A percentile compares a stretch with the other conserved stretches of the same genome.
Conservation (phyloP, 2,888 invertebrate species). For the Platycnemis pennipes region DNA sequence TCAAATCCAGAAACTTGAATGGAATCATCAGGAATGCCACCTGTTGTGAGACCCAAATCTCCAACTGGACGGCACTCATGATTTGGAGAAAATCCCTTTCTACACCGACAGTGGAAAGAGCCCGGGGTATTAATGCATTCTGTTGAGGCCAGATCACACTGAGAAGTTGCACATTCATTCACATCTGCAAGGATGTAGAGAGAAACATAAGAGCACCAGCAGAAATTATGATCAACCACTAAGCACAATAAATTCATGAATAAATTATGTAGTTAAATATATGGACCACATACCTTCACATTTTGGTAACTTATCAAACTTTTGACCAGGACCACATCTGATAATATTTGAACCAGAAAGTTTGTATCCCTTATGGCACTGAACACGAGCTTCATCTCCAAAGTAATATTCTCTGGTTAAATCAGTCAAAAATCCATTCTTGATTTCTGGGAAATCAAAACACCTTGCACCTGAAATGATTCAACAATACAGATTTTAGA, state of each 20-base stretch:
- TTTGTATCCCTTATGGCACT: constrained; percentile 94
- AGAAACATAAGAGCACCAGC: constrained; percentile 35
- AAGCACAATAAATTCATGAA: background rate
- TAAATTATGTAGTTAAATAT: background rate
- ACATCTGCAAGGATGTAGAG: constrained; percentile 82
- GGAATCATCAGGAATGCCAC: constrained; percentile 94
- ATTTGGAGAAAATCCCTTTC: constrained; percentile 90
- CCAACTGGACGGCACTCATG: constrained; percentile 94
- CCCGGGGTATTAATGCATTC: constrained; percentile 94
- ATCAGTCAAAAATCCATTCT: constrained; percentile 93
- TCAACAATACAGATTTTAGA: background rate
- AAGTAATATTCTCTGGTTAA: constrained; percentile 88
- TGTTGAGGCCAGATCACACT: constrained; percentile 94
- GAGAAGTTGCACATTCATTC: constrained; percentile 93
- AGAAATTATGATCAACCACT: background rate
- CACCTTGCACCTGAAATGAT: constrained; percentile 80
- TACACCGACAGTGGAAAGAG: constrained; percentile 93
- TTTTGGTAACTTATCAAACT: constrained; percentile 90
- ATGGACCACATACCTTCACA: constrained; percentile 87
- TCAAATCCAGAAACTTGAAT: constrained; percentile 92
- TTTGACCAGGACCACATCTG: constrained; percentile 91
- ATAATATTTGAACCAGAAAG: constrained; percentile 91
- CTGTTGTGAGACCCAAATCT: constrained; percentile 92
- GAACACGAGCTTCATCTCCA: constrained; percentile 94
- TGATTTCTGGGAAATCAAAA: constrained; percentile 88